Percentiles rank a stretch among this genome's conserved stretches.
Evolutionary conservation across 1,140 invertebrate species (phyloP).

Genomic region (Steinernema feltiae): DNA sequence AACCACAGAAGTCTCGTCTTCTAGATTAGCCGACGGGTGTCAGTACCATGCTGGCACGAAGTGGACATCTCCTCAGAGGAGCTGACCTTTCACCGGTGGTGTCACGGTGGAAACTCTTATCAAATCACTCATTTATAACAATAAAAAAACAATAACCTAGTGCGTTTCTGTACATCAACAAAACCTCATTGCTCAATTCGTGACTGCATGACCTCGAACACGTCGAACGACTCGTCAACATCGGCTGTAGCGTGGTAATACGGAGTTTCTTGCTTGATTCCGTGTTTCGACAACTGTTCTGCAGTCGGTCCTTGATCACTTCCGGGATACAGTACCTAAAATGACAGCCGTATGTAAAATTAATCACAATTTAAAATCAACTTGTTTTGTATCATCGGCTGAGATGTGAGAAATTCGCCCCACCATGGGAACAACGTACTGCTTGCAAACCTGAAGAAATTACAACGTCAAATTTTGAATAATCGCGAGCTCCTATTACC

Average conservation of each 20-base stretch:
- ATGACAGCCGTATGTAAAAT: conserved; percentile 13
- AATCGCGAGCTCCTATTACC: no score
- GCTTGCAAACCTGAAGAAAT: conserved; percentile 37
- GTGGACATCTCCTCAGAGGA: background rate
- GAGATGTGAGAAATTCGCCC: conserved; percentile 52
- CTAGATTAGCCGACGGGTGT: background rate
- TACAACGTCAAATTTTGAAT: conserved; percentile 20
- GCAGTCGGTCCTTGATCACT: conserved; percentile 19
- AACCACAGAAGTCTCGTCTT: background rate
- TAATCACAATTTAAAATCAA: conserved; percentile 3
- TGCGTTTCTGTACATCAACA: background rate
- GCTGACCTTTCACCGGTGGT: background rate
- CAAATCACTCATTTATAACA: background rate
- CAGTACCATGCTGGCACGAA: background rate
- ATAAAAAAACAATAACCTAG: conserved; percentile 3
- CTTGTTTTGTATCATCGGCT: conserved; percentile 44
- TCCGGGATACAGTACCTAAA: conserved; percentile 32
- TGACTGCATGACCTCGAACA: conserved; percentile 30
- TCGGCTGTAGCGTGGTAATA: conserved; percentile 25
- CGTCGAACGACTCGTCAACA: conserved; percentile 21
- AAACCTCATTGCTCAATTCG: background rate
- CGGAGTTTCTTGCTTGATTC: conserved; percentile 21
- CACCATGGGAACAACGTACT: conserved; percentile 54
- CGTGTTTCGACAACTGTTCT: conserved; percentile 28
- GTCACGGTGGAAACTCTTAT: background rate